phyloP scores from a whole-genome alignment of 2,113 vertebrate species.

The Stercorarius parasiticus region DNA sequence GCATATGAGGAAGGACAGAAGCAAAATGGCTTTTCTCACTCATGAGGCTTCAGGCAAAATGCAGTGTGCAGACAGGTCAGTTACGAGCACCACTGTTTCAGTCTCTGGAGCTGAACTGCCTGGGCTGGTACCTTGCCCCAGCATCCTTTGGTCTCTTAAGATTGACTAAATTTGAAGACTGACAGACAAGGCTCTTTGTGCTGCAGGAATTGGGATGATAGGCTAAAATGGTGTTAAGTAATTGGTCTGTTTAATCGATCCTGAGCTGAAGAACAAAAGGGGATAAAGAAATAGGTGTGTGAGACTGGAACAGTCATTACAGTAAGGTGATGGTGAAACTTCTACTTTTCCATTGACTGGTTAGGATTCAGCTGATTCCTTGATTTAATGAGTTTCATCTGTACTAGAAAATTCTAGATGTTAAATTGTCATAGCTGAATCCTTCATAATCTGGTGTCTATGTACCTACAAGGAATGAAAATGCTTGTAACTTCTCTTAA shows the following conservation, averaged over 20 bases:
- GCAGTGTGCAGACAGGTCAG: neutral
- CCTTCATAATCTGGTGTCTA: neutral
- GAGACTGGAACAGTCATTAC: neutral
- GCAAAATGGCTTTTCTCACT: neutral
- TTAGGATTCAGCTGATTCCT: neutral
- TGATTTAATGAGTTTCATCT: neutral
- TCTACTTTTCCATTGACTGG: neutral
- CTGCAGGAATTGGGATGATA: neutral
- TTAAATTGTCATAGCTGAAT: neutral
- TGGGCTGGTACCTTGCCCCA: neutral
- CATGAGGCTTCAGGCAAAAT: neutral
- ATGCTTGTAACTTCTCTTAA: neutral
- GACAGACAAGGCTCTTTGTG: neutral
- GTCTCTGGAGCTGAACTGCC: neutral
- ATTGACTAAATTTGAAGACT: neutral
- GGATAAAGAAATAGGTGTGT: neutral
- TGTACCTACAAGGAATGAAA: neutral
- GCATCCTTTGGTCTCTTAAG: neutral
- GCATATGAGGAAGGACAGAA: fast-evolving
- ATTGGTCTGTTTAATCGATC: neutral
- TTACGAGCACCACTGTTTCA: neutral
- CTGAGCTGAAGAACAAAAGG: neutral
- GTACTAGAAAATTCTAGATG: neutral
- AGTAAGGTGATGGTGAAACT: neutral
- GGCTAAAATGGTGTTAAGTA: neutral